A percentile compares a stretch with the other conserved stretches of the same genome.
Conservation (phyloP, 1,140 invertebrate genomes). For the Drosophila mauritiana region DNA sequence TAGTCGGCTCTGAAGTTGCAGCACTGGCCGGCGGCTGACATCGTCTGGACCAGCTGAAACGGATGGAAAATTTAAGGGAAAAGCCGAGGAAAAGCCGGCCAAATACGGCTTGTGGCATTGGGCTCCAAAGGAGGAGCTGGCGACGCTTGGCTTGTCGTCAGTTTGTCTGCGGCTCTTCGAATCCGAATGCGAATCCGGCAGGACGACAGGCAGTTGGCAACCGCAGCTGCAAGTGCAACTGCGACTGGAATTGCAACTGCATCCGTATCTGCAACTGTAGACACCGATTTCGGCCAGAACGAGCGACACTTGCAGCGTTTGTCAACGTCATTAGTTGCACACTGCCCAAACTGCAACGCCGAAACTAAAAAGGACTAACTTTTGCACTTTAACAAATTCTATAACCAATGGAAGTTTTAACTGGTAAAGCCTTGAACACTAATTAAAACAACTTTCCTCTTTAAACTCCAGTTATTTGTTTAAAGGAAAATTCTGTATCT, state of each 20-base stretch:
- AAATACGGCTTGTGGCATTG: not conserved
- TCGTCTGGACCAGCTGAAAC: not conserved
- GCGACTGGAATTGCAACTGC: conserved; percentile 5
- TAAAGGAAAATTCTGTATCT: too few relatives aligned
- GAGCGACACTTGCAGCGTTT: conserved; percentile 18
- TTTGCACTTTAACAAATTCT: not conserved
- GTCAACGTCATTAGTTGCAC: conserved; percentile 47
- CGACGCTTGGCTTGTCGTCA: conserved; percentile 53
- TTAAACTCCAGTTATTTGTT: too few relatives aligned
- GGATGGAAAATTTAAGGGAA: not conserved
- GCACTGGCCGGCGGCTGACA: conserved; percentile 6
- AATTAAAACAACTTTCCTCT: too few relatives aligned
- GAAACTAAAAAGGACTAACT: not conserved
- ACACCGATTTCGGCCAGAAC: conserved; percentile 16
- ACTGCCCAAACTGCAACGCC: not conserved
- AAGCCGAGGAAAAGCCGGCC: not conserved
- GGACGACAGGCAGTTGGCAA: conserved; percentile 45
- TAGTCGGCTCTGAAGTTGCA: not conserved
- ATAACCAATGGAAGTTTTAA: conserved; percentile 1
- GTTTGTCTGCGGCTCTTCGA: conserved; percentile 51
- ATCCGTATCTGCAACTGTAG: not conserved
- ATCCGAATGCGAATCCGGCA: conserved; percentile 4
- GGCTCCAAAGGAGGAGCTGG: conserved; percentile 16
- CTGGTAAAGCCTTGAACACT: not conserved
- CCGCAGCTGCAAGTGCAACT: conserved; percentile 10